Percentiles rank a stretch among this genome's conserved stretches.
Conservation (phyloP, 2,888 invertebrate species). For the Cataglyphis livida region DNA sequence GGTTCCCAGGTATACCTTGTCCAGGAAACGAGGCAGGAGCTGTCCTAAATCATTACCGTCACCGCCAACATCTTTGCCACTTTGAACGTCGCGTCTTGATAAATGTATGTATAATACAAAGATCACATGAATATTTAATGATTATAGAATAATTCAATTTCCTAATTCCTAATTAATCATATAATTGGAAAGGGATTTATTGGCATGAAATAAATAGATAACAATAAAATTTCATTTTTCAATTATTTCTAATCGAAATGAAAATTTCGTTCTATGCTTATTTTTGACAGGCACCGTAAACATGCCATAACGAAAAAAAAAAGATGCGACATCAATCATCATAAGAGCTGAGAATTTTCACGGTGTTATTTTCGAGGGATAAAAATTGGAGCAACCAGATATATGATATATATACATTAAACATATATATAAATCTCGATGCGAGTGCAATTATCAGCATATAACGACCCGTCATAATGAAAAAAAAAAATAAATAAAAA, state of each 20-base stretch:
- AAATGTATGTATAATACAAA: slow-evolving; percentile 64
- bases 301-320: slow-evolving; percentile 55
- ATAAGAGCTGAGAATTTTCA: slow-evolving; percentile 65
- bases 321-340: slow-evolving; percentile 56
- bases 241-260: neutral
- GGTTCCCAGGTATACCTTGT: slow-evolving; percentile 97
- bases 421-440: slow-evolving; percentile 6
- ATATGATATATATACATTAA: slow-evolving; percentile 2
- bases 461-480: slow-evolving; percentile 70
- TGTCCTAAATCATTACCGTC: slow-evolving; percentile 74
- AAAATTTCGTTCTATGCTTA: neutral
- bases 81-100: slow-evolving; percentile 71
- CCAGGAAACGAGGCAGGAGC: slow-evolving; percentile 91
- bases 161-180: neutral
- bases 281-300: slow-evolving; percentile 61
- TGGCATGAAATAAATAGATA: neutral
- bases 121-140: neutral
- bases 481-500: neutral
- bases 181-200: neutral
- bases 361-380: slow-evolving; percentile 30
- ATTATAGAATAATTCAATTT: neutral
- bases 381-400: slow-evolving; percentile 44
- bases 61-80: slow-evolving; percentile 64
- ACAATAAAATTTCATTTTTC: neutral
- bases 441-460: slow-evolving; percentile 33